phyloP scores from a whole-genome alignment of 2,888 invertebrate species.

The Rhamnusium bicolor region DNA sequence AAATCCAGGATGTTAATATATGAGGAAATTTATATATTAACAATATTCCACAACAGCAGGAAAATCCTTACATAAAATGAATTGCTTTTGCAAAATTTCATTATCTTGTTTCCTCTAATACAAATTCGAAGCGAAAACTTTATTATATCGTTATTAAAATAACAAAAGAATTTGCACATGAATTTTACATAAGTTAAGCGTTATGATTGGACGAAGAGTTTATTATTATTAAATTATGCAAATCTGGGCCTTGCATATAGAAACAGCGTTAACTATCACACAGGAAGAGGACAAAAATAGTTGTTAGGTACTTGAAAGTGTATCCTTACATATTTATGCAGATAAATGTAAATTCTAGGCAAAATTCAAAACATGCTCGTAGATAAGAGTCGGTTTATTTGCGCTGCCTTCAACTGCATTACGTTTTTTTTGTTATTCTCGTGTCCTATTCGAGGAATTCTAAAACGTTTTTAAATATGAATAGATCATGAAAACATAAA shows the following conservation, averaged over 20 bases:
- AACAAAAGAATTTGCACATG: neutral
- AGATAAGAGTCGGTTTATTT: conserved; percentile 48
- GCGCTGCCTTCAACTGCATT: conserved; percentile 39
- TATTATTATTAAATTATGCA: neutral
- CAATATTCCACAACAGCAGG: too few relatives aligned
- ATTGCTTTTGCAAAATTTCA: too few relatives aligned
- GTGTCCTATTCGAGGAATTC: conserved; percentile 43
- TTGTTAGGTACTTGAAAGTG: conserved; percentile 34
- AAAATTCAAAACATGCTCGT: conserved; percentile 46
- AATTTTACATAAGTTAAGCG: neutral
- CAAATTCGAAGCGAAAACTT: too few relatives aligned
- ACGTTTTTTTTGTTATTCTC: conserved; percentile 25
- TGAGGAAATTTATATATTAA: too few relatives aligned
- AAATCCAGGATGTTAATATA: too few relatives aligned
- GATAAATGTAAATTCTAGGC: conserved; percentile 51
- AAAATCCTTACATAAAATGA: too few relatives aligned
- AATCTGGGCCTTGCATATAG: neutral
- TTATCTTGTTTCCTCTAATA: too few relatives aligned
- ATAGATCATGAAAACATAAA: conserved; percentile 1
- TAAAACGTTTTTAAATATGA: conserved; percentile 39
- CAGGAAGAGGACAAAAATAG: conserved; percentile 31
- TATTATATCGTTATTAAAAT: neutral
- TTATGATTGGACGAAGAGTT: neutral
- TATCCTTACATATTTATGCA: conserved; percentile 49
- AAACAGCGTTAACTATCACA: neutral